Conservation (phyloP, 2,888 invertebrate genomes). For the Euproctis similis region DNA sequence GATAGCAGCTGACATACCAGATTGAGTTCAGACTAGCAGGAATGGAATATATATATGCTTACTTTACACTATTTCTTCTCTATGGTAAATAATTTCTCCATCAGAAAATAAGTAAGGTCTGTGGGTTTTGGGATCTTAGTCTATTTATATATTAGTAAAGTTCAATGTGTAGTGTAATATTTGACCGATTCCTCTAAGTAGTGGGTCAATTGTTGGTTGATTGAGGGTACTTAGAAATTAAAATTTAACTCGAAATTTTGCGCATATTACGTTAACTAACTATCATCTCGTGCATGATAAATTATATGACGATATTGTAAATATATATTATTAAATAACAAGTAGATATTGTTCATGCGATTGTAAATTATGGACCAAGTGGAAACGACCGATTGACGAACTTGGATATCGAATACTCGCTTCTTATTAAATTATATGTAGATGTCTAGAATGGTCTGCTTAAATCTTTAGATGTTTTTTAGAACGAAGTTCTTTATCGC, state of each 20-base stretch:
- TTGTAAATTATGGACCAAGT: conserved; percentile 65
- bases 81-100: too few species aligned
- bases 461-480: too few species aligned
- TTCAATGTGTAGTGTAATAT: conserved; percentile 16
- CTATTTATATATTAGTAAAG: too few species aligned
- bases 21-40: too few species aligned
- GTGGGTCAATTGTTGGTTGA: conserved; percentile 32
- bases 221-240: conserved; percentile 26
- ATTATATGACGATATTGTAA: conserved; percentile 31
- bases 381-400: conserved; percentile 52
- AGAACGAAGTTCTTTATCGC: too few species aligned
- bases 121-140: too few species aligned
- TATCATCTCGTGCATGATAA: conserved; percentile 10
- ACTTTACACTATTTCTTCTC: too few species aligned
- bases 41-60: too few species aligned
- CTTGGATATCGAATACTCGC: conserved; percentile 10
- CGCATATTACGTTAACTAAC: conserved; percentile 10
- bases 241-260: conserved; percentile 16
- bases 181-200: conserved; percentile 30
- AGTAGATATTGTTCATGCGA: conserved; percentile 30
- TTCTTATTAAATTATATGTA: too few species aligned
- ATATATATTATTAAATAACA: conserved; percentile 26
- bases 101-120: too few species aligned
- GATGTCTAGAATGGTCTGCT: too few species aligned
- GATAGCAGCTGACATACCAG: too few species aligned